Evolutionary conservation across 2,797 vertebrate genomes (phyloP), one percentile per base, ranked within the genome.

Genomic region (Aphelocoma californica): DNA sequence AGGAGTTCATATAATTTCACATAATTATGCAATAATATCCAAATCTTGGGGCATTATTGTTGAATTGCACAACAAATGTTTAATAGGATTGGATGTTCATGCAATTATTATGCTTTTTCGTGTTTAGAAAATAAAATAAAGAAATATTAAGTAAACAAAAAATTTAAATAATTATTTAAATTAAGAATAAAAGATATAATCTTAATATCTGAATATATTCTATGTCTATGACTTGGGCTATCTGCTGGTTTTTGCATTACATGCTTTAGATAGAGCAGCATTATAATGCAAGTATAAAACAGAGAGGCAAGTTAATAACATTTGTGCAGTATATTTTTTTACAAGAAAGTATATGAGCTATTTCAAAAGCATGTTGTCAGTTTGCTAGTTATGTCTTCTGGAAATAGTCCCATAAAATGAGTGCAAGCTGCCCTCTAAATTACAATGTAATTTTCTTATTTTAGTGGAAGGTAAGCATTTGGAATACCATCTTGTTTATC

Each of bases 401-500:
- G 84, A 96, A 94, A 86, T 62, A 83, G 82, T 88, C 62, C 57
- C 69, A 88, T 91, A 81, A 97, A 94, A 88, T 19, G 24, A 88
- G 10, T 81, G 65, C 58, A 95, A 94, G 69, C 69, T 89, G 28
- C 61, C 66, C 70, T 92, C 62, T 94, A 92, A 92, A 95, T 92
- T 91, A 81, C 45, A 94, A 89, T 79, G 54, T 24, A 86, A 91
- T 93, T 88, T 94, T 90, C 71, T 94, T 79, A 88, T 83, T 94
- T 92, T 88, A 90, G 72, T 75, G 56, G 82, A 82, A 96, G 54
- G 75, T 86, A 90, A 95, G 62, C 12, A 75, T 81, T 90, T 87
- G 38, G 81, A 96, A 87, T 72, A 38, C 17, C 62, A 81, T 79
- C 66, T 75, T 94, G 80, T 95, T 90, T 94, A 75, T 72, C 6